Base-by-base conservation (phyloP, 2,888 invertebrate genomes). In the Cyaniris semiargus region DNA sequence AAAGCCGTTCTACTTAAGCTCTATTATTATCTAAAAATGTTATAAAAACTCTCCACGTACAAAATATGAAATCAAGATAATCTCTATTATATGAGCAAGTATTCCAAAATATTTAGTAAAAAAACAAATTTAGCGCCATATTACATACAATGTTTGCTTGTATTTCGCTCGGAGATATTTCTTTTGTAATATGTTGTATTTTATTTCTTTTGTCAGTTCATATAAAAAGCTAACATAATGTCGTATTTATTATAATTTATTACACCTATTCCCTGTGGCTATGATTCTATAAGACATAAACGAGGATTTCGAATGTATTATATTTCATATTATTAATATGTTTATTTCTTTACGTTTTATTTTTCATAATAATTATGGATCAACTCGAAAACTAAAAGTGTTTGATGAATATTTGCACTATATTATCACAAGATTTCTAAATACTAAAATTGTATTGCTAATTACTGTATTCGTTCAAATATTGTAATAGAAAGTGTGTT, bases 181-280 rank as follows among this genome's bases (percentile, higher is more conserved):
- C 23, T 66, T 66, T 66, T 66, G 66, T 66, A 66, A 66, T 66
- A 66, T 23, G 27, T 66, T 27, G 23, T 27, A 66, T 66, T 66
- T 66, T 15, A 66, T 66, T 66, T 66, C 66, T 66, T 66, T 66
- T 66, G 66, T 66, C 66, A 66, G 66, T 27, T 66, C 15, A 66
- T 66, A 66, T 27, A 66, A 66, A 66, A 27, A 66, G 66, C 66
- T 66, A 15, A 66, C 66, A 23, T 66, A 66, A 66, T 15, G 66
- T 66, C 66, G 27, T 66, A 15, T 66, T 27, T 66, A 66, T 66
- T 66, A 27, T 66, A 27, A 27, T 66, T 66, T 66, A 66, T 66
- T 66, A 66, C 5, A 66, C 27, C 15, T 27, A 66, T 66, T 66
- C 66, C 66, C 27, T 27, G 66, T 27, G 66, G 66, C 66, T 66